Evolutionary conservation across 2,113 vertebrate genomes (phyloP), one percentile per base, ranked within the genome.

Genomic region (Alaudala cheleensis): DNA sequence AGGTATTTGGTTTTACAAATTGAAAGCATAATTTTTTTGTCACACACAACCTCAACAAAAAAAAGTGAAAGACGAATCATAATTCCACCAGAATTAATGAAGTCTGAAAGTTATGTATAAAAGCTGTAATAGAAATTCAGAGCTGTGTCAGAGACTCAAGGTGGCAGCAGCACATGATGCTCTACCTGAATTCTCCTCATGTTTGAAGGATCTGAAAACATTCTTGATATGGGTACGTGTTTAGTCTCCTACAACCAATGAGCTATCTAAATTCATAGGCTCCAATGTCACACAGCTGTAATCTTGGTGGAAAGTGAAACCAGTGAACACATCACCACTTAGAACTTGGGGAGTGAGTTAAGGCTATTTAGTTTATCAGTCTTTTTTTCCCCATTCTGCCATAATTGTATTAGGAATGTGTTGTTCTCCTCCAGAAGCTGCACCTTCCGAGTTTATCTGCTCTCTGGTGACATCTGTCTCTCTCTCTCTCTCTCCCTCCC

Each of bases 231-330:
- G 57, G 58, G 81, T 91, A 93, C 20, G 84, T 98, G 98, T 91
- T 98, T 98, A 98, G 98, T 98, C 98, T 98, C 94, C 98, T 97
- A 98, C 97, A 98, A 98, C 98, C 97, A 98, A 98, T 98, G 97
- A 98, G 98, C 97, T 98, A 98, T 98, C 97, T 98, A 98, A 98
- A 98, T 98, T 98, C 98, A 98, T 98, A 97, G 97, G 92, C 96
- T 98, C 96, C 96, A 93, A 80, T 97, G 97, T 98, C 97, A 98
- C 96, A 98, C 96, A 97, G 88, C 96, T 96, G 94, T 98, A 98
- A 95, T 97, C 96, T 97, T 97, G 93, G 95, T 97, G 93, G 96
- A 98, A 97, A 98, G 96, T 97, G 97, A 97, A 98, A 96, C 92
- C 93, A 72, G 82, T 76, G 90, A 96, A 89, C 94, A 96, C 82